Evolutionary conservation across 2,888 invertebrate genomes (phyloP).

Genomic region (Ormyrus nitidulus): DNA sequence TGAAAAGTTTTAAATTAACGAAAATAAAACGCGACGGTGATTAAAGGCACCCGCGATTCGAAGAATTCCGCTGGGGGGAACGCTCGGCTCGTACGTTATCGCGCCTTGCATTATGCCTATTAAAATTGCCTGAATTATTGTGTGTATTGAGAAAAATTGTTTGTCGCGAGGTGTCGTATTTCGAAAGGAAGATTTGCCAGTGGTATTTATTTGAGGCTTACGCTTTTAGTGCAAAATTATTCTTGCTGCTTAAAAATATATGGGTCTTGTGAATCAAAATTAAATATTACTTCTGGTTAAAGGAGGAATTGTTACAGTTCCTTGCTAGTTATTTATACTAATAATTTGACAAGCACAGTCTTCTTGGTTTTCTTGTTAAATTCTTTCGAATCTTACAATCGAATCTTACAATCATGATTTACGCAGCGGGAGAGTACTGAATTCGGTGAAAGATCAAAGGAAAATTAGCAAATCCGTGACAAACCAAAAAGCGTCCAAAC

Average conservation of each 20-base stretch:
- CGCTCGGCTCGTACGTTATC: background rate
- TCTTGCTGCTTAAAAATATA: background rate
- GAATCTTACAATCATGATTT: background rate
- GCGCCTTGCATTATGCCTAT: background rate
- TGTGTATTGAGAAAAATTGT: background rate
- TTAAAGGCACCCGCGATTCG: constrained; percentile 24
- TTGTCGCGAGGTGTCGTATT: constrained; percentile 23
- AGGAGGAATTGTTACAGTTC: too few species aligned
- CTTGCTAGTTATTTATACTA: background rate
- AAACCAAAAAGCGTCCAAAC: background rate
- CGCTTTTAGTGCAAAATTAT: background rate
- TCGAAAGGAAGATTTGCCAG: background rate
- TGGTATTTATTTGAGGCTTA: background rate
- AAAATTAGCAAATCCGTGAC: background rate
- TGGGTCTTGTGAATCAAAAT: too few species aligned
- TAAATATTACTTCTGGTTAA: too few species aligned
- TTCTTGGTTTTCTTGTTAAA: background rate
- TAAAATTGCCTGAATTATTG: constrained; percentile 20
- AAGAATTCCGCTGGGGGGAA: constrained; percentile 24
- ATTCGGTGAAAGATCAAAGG: background rate
- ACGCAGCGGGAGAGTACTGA: background rate
- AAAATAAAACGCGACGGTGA: constrained; percentile 29
- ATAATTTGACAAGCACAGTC: background rate
- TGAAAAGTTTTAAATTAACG: constrained; percentile 44
- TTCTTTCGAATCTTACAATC: background rate